Evolutionary conservation across 2,888 invertebrate genomes (phyloP).

Genomic region (Limnephilus auricula): DNA sequence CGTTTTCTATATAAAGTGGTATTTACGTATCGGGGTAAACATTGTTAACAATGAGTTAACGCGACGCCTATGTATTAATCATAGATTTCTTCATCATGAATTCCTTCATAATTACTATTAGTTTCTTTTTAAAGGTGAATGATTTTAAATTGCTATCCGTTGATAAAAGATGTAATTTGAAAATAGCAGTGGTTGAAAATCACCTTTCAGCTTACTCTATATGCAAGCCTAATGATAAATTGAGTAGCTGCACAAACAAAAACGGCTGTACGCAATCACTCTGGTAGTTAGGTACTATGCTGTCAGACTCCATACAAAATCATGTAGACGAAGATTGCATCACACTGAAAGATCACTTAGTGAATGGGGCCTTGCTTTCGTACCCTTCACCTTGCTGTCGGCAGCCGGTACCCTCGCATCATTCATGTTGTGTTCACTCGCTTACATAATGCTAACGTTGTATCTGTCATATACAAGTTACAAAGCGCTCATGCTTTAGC

Average conservation of each 20-base stretch:
- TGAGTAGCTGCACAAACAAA: neutral
- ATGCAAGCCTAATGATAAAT: neutral
- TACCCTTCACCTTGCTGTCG: neutral
- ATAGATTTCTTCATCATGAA: too few relatives aligned
- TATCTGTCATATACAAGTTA: neutral
- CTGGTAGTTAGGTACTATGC: neutral
- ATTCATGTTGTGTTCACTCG: neutral
- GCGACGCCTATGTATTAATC: too few relatives aligned
- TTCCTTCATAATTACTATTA: too few relatives aligned
- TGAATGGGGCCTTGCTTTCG: neutral
- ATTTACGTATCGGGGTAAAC: too few relatives aligned
- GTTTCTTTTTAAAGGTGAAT: neutral
- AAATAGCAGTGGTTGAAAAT: neutral
- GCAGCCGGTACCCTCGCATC: neutral
- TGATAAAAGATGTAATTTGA: neutral
- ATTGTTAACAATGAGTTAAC: too few relatives aligned
- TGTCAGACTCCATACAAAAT: neutral
- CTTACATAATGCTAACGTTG: neutral
- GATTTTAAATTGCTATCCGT: neutral
- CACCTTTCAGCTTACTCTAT: neutral
- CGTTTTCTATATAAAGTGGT: too few relatives aligned
- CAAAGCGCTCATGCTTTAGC: neutral
- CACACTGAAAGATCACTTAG: neutral
- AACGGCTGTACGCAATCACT: neutral
- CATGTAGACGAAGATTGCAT: neutral